These are phyloP conservation scores for Argopecten irradians DNA, from an alignment of 1,140 invertebrate genomes.

Conservation along the genomic window DNA sequence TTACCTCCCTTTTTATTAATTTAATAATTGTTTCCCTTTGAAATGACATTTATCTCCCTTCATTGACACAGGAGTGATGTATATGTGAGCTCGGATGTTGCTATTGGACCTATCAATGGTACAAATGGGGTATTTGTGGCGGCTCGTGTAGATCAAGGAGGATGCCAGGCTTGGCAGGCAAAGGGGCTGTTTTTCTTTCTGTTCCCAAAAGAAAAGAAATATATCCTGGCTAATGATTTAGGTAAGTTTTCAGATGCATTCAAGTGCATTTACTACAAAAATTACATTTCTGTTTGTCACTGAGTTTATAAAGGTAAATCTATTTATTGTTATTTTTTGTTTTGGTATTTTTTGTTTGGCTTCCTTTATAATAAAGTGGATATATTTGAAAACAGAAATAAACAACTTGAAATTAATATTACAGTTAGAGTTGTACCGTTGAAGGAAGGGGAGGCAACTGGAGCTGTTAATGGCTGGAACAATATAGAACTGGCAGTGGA, in stretches of 20 bases:
- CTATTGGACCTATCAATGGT: slow-evolving; percentile 59
- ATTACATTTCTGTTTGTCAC: neutral
- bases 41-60: neutral
- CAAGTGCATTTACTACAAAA: neutral
- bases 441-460: slow-evolving; percentile 10
- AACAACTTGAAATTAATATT: neutral
- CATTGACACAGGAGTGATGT: slow-evolving; percentile 61
- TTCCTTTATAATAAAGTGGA: too few relatives aligned
- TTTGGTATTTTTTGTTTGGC: too few relatives aligned
- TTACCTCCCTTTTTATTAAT: too few relatives aligned
- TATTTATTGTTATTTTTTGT: too few relatives aligned
- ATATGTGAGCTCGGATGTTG: slow-evolving; percentile 60
- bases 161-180: slow-evolving; percentile 54
- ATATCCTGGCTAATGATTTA: slow-evolving; percentile 60
- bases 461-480: slow-evolving; percentile 50
- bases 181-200: slow-evolving; percentile 67
- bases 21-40: too few relatives aligned
- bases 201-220: slow-evolving; percentile 56
- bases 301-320: neutral
- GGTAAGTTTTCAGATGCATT: slow-evolving; percentile 47
- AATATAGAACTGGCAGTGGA: slow-evolving; percentile 50
- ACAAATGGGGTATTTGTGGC: slow-evolving; percentile 71
- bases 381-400: too few relatives aligned
- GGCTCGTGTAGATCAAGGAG: slow-evolving; percentile 60
- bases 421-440: slow-evolving; percentile 46